Conservation (phyloP, 1,140 invertebrate genomes). For the Listronotus bonariensis region DNA sequence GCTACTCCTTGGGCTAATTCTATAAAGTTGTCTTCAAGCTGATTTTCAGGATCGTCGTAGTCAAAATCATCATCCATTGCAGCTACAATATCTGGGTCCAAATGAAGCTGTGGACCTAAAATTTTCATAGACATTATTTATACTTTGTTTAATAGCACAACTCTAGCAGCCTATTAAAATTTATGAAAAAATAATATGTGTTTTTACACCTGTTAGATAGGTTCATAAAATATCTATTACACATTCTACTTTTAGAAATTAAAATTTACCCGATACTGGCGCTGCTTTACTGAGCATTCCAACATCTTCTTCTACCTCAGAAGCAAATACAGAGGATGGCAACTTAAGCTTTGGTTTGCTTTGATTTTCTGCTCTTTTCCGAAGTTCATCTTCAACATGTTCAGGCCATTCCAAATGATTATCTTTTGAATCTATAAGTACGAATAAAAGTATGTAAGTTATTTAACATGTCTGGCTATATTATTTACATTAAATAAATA, state of each 20-base stretch:
- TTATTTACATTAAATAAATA: too few species aligned
- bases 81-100: conserved; percentile 92
- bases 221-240: too few species aligned
- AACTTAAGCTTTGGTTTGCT: conserved; percentile 64
- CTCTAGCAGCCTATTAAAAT: too few species aligned
- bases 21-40: conserved; percentile 91
- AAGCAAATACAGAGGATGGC: conserved; percentile 91
- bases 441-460: background rate
- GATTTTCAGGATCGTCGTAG: conserved; percentile 79
- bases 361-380: conserved; percentile 46
- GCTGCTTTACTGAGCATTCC: conserved; percentile 89
- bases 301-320: conserved; percentile 83
- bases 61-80: conserved; percentile 93
- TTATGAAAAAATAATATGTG: too few species aligned
- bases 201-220: too few species aligned
- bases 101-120: conserved; percentile 75
- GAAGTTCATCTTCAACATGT: conserved; percentile 51
- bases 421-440: conserved; percentile 61
- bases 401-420: conserved; percentile 55
- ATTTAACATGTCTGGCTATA: too few species aligned
- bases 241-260: too few species aligned
- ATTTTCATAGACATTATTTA: too few species aligned
- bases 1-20: conserved; percentile 70
- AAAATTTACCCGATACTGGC: conserved; percentile 65
- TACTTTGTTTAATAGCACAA: too few species aligned